Conservation (phyloP, 2,113 vertebrate genomes). For the Paramormyrops kingsleyae region DNA sequence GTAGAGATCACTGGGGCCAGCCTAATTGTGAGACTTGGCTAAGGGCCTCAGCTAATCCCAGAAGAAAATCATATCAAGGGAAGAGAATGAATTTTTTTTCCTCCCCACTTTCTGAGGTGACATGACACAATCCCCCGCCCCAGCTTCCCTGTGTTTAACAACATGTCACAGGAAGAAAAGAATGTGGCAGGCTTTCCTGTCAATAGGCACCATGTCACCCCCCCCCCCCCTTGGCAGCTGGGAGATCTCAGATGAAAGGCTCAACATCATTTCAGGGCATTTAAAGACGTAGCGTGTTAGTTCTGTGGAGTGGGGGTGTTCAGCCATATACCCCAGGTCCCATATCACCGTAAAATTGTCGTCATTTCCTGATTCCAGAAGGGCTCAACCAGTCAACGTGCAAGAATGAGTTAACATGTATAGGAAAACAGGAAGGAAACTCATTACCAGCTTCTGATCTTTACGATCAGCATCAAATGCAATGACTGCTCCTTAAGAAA, state of each 20-base stretch:
- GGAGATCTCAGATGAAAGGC: background rate
- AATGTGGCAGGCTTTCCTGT: background rate
- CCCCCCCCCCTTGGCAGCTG: background rate
- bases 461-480: background rate
- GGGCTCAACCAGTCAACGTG: background rate
- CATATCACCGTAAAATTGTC: background rate
- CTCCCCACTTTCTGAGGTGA: conserved; percentile 12
- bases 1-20: conserved; percentile 22
- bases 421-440: background rate
- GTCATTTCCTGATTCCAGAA: background rate
- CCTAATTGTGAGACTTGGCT: conserved; percentile 35
- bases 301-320: background rate
- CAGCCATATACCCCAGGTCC: background rate
- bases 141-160: conserved; percentile 11
- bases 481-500: too few species aligned
- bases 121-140: conserved; percentile 26
- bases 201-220: background rate
- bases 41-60: conserved; percentile 16
- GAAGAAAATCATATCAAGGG: conserved; percentile 33
- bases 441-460: background rate
- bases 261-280: background rate
- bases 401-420: background rate
- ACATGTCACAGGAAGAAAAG: background rate
- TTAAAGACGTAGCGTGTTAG: background rate
- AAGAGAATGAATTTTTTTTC: conserved; percentile 14